phyloP scores from a whole-genome alignment of 2,113 vertebrate genomes.

The Mus spicilegus region DNA sequence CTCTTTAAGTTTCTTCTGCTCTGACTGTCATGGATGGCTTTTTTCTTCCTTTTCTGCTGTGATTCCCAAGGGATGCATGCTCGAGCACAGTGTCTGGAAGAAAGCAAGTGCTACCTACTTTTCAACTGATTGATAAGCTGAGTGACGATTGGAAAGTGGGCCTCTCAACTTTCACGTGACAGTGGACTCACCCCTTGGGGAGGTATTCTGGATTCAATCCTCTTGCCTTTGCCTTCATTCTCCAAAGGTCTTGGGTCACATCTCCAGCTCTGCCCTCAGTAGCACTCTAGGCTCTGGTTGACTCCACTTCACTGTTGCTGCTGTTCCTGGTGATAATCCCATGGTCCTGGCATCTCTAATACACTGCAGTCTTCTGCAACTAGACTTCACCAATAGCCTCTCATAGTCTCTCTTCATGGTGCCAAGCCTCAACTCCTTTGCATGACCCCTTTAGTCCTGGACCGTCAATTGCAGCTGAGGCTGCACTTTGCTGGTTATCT shows the following conservation, averaged over 20 bases:
- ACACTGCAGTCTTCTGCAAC: too few species aligned
- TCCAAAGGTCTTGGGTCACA: not conserved
- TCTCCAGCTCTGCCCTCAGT: too few species aligned
- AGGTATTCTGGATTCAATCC: not conserved
- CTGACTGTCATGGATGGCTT: not conserved
- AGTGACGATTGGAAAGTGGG: not conserved
- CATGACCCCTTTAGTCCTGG: too few species aligned
- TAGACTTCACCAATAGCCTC: too few species aligned
- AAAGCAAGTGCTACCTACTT: not conserved
- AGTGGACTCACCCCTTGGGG: not conserved
- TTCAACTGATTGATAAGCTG: not conserved
- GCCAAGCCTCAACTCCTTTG: too few species aligned
- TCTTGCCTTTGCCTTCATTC: not conserved
- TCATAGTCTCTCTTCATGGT: too few species aligned
- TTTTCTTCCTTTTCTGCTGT: not conserved
- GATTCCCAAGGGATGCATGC: not conserved
- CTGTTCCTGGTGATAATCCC: too few species aligned
- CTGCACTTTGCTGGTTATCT: too few species aligned
- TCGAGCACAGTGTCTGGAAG: not conserved
- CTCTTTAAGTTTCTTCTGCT: not conserved
- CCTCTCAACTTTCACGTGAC: not conserved
- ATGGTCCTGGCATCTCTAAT: too few species aligned
- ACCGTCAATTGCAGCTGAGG: too few species aligned
- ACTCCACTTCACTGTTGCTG: too few species aligned
- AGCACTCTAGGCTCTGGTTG: too few species aligned